Evolutionary conservation across 53 echinoderm and acorn worm genomes (phyloP).

Genomic region (Paracentrotus lividus): DNA sequence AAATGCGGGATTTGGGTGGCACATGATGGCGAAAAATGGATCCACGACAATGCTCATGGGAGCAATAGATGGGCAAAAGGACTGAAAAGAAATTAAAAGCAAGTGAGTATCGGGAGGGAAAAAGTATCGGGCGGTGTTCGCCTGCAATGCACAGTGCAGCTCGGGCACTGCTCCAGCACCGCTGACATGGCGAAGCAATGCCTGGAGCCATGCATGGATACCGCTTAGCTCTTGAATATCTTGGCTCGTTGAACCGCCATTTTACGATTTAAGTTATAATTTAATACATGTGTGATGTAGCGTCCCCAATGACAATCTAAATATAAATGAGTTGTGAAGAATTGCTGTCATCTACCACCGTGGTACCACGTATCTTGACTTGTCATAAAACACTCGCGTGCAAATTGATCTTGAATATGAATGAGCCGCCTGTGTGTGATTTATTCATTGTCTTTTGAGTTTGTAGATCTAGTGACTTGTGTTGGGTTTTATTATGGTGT

Average conservation of each 20-base stretch:
- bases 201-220: background rate
- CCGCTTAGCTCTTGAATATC: background rate
- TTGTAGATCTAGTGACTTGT: too few relatives aligned
- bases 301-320: too few relatives aligned
- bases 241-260: background rate
- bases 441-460: too few relatives aligned
- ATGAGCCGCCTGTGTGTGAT: too few relatives aligned
- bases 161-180: background rate
- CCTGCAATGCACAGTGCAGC: background rate
- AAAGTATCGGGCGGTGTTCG: constrained; percentile 24
- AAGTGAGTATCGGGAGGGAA: constrained; percentile 60
- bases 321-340: too few relatives aligned
- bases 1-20: constrained; percentile 61
- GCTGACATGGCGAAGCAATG: background rate
- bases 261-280: too few relatives aligned
- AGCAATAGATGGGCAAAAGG: constrained; percentile 74
- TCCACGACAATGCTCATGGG: constrained; percentile 71
- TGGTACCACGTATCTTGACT: too few relatives aligned
- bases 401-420: too few relatives aligned
- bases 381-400: too few relatives aligned
- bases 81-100: constrained; percentile 73
- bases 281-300: too few relatives aligned
- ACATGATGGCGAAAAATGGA: constrained; percentile 69
- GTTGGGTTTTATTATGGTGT: too few relatives aligned
- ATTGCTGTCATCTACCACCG: too few relatives aligned